Evolutionary conservation across 1,140 invertebrate species (phyloP), one percentile per base, ranked within the genome.

Genomic region (Arion vulgaris): DNA sequence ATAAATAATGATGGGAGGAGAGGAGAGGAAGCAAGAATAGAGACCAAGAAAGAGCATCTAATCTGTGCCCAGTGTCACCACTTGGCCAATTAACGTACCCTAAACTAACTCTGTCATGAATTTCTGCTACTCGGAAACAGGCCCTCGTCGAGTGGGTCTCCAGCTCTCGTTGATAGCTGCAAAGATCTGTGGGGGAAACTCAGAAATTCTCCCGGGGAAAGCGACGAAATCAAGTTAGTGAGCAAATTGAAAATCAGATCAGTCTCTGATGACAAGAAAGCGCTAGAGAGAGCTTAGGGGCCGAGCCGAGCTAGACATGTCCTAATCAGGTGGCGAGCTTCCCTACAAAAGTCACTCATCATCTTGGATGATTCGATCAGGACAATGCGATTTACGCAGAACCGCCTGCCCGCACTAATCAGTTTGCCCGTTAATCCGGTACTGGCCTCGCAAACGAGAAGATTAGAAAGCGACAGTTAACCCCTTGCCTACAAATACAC

Each of bases 191-290:
- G n/a, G 38, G 41, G n/a, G 41, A 74, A 80, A 80, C 38, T 72
- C 15, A 38, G 66, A 36, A 80, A 72, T 71, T 80, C 78, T 72
- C 78, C n/a, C 19, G 78, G 79, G 57, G 32, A 28, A 32, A 38
- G 39, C 23, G 72, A 36, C 76, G 62, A 80, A 86, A 86, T 86
- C 77, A 80, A 84, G 85, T 86, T 86, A 86, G 80, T 75, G 72
- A 49, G 82, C 85, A 86, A 86, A 86, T 86, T 86, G 85, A 86
- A 86, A 86, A 86, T 86, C 85, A 86, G 85, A 86, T 86, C 85
- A 86, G 82, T 86, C 83, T 75, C 82, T 23, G 49, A 68, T 69
- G 80, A 81, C 85, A 82, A 86, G 73, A 85, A 83, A 84, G 80
- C 80, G 80, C n/a, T 66, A 53, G 76, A 36, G 72, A 77, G 81